These are phyloP conservation scores for Dissostichus mawsoni DNA, from an alignment of 2,113 vertebrate genomes.

Conservation along the genomic window DNA sequence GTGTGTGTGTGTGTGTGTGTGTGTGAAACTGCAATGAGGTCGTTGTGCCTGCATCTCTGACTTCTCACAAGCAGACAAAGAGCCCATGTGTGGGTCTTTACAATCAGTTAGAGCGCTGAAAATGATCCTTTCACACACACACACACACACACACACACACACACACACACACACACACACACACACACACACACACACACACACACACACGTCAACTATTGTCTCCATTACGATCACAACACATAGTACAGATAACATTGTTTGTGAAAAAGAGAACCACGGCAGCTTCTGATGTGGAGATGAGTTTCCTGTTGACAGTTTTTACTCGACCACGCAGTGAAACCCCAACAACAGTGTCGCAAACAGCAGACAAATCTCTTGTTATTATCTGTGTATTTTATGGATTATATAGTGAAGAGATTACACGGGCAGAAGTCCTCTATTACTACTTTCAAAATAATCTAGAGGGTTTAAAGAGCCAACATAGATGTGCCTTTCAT, in stretches of 20 bases:
- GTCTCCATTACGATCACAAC: background rate
- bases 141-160: too few relatives aligned
- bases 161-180: background rate
- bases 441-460: background rate
- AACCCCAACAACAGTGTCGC: background rate
- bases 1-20: background rate
- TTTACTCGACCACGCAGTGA: background rate
- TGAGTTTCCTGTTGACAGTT: slow-evolving; percentile 45
- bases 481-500: background rate
- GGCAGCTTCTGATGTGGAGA: slow-evolving; percentile 16
- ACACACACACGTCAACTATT: background rate
- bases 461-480: background rate
- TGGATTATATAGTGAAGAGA: slow-evolving; percentile 15
- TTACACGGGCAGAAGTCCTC: background rate
- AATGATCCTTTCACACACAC: background rate
- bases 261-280: slow-evolving; percentile 17
- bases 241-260: background rate
- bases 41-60: background rate
- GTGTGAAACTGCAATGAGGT: background rate
- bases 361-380: slow-evolving; percentile 28
- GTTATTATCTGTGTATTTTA: slow-evolving; percentile 27
- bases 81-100: background rate
- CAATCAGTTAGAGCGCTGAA: background rate
- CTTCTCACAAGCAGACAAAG: background rate
- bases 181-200: too few relatives aligned